phyloP scores from a whole-genome alignment of 2,113 vertebrate genomes.

The Montifringilla adamsi region DNA sequence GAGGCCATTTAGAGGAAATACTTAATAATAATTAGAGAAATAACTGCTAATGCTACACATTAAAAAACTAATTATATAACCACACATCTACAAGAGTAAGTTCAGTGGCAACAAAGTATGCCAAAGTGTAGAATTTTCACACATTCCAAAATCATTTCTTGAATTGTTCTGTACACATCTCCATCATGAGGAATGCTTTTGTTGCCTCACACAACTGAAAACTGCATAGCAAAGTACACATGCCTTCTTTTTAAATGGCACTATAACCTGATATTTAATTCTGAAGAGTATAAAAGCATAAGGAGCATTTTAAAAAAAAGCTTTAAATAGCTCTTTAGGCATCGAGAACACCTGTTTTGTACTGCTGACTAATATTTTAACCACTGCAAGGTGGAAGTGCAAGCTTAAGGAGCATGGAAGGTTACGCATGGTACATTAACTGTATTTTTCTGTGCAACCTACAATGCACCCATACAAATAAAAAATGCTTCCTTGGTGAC shows the following conservation, averaged over 20 bases:
- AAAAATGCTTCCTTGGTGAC: slow-evolving; percentile 25
- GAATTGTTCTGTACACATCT: not conserved
- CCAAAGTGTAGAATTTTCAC: not conserved
- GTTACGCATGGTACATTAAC: slow-evolving; percentile 20
- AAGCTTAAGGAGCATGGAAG: slow-evolving; percentile 9
- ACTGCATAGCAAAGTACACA: not conserved
- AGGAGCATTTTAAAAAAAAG: not conserved
- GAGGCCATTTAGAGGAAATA: not conserved
- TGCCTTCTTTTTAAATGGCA: not conserved
- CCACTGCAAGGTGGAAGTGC: not conserved
- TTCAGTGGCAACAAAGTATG: not conserved
- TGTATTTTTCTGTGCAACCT: slow-evolving; percentile 1
- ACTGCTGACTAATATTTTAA: slow-evolving; percentile 47
- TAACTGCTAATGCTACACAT: not conserved
- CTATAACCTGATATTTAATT: not conserved
- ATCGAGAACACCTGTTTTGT: not conserved
- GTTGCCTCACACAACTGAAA: not conserved
- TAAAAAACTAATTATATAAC: not conserved
- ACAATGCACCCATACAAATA: not conserved
- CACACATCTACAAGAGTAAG: not conserved
- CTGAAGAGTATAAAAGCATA: not conserved
- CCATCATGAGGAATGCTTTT: not conserved
- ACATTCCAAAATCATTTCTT: not conserved
- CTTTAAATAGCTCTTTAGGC: not conserved
- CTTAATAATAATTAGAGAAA: not conserved